A percentile compares a stretch with the other conserved stretches of the same genome.
phyloP scores from a whole-genome alignment of 2,888 invertebrate genomes.

The Drosophila algonquin region DNA sequence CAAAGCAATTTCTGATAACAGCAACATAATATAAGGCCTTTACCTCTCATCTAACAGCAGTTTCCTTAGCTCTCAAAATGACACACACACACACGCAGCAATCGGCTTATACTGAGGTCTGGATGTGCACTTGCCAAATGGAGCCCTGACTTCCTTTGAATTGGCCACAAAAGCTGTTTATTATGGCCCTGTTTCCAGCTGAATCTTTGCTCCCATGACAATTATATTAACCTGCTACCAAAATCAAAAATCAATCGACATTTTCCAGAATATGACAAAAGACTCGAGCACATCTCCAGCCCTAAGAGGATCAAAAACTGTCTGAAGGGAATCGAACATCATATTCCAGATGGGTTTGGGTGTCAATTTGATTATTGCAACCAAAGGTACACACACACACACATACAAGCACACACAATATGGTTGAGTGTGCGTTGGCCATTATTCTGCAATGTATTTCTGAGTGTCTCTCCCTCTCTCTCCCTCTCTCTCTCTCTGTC shows the following conservation, averaged over 20 bases:
- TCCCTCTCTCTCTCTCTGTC: background rate
- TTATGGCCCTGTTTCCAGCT: background rate
- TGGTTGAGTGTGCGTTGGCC: slow-evolving; percentile 23
- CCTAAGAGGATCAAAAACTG: slow-evolving; percentile 16
- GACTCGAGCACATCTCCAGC: background rate
- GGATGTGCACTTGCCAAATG: slow-evolving; percentile 13
- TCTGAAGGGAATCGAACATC: background rate
- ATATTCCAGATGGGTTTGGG: slow-evolving; percentile 2
- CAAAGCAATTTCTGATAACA: background rate
- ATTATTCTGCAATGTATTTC: slow-evolving; percentile 31
- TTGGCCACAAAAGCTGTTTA: slow-evolving; percentile 33
- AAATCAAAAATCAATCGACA: slow-evolving; percentile 9
- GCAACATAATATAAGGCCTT: background rate
- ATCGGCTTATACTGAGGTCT: slow-evolving; percentile 21
- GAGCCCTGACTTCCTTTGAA: slow-evolving; percentile 15
- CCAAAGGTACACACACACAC: slow-evolving; percentile 27
- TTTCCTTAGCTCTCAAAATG: too few relatives aligned
- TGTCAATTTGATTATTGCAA: slow-evolving; percentile 69
- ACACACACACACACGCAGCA: background rate
- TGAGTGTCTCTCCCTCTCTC: too few relatives aligned
- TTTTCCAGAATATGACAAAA: background rate
- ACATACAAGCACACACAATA: slow-evolving; percentile 22
- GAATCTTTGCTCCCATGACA: background rate
- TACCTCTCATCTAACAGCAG: background rate
- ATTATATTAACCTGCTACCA: slow-evolving; percentile 13